phyloP scores from a whole-genome alignment of 2,888 invertebrate species.

The Ephialtes manifestator region DNA sequence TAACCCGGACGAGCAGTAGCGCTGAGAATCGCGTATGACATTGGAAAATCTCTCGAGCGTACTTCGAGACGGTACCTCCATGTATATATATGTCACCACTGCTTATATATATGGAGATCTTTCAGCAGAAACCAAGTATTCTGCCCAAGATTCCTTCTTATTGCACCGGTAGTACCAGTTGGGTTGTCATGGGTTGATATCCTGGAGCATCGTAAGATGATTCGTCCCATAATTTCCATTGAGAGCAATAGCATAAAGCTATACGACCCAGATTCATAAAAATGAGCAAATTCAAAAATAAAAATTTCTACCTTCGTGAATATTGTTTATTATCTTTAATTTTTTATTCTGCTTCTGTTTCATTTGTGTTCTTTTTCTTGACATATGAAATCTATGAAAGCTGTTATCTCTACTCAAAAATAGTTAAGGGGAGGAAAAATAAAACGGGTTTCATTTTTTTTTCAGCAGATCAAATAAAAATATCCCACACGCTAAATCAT shows the following conservation, averaged over 20 bases:
- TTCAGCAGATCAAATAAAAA: too few species aligned
- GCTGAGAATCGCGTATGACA: constrained; percentile 41
- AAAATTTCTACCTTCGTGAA: too few species aligned
- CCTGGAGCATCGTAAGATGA: neutral
- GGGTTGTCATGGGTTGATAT: constrained; percentile 1
- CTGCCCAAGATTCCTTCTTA: constrained; percentile 1
- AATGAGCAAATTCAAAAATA: too few species aligned
- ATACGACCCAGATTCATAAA: neutral
- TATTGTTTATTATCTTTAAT: neutral
- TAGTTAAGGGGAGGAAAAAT: too few species aligned
- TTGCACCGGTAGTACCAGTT: neutral
- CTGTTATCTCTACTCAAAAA: too few species aligned
- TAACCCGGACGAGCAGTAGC: constrained; percentile 20
- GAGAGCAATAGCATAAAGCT: neutral
- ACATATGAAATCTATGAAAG: too few species aligned
- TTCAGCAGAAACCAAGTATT: constrained; percentile 17
- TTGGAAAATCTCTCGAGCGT: constrained; percentile 35
- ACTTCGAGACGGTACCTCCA: constrained; percentile 15
- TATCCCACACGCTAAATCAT: too few species aligned
- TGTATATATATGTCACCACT: neutral
- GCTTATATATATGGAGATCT: constrained; percentile 1
- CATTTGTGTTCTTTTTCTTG: too few species aligned
- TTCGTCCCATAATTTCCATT: neutral
- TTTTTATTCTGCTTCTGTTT: neutral
- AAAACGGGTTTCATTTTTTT: too few species aligned